These are phyloP conservation scores for Drosophila phalerata DNA, from an alignment of 2,888 invertebrate species.

Conservation along the genomic window DNA sequence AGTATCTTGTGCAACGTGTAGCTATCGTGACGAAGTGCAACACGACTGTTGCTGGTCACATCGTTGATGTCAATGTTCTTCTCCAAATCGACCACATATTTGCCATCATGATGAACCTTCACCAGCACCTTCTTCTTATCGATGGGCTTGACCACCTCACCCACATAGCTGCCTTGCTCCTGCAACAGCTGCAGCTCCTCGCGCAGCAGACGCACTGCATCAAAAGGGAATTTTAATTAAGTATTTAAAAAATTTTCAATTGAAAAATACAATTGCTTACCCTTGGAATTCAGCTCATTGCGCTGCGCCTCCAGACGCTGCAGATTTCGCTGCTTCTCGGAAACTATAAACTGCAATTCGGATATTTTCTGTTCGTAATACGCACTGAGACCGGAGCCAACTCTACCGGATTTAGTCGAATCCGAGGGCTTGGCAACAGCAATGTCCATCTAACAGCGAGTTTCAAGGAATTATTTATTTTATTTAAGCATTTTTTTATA, in stretches of 20 bases:
- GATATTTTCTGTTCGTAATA: constrained; percentile 99
- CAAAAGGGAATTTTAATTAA: not conserved
- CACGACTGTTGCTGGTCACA: constrained; percentile 98
- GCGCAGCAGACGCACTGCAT: constrained; percentile 94
- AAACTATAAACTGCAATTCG: constrained; percentile 96
- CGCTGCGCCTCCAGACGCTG: constrained; percentile 98
- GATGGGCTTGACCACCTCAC: constrained; percentile 99
- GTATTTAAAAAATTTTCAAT: no score
- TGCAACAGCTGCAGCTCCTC: constrained; percentile 98
- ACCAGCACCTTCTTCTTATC: constrained; percentile 99
- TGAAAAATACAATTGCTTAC: constrained; percentile 85
- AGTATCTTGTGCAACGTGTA: constrained; percentile 99
- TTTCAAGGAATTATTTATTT: not conserved
- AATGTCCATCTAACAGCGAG: constrained; percentile 70
- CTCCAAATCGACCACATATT: constrained; percentile 99
- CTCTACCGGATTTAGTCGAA: not conserved
- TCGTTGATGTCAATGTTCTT: constrained; percentile 99
- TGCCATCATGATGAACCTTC: constrained; percentile 99
- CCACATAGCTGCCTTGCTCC: constrained; percentile 99
- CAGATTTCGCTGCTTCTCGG: constrained; percentile 98
- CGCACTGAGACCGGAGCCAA: constrained; percentile 91
- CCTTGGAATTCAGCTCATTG: constrained; percentile 99
- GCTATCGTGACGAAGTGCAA: constrained; percentile 98
- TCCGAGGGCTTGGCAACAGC: constrained; percentile 59
- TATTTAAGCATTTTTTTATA: not conserved